phyloP scores from a whole-genome alignment of 2,888 invertebrate genomes.

The Urechis unicinctus region DNA sequence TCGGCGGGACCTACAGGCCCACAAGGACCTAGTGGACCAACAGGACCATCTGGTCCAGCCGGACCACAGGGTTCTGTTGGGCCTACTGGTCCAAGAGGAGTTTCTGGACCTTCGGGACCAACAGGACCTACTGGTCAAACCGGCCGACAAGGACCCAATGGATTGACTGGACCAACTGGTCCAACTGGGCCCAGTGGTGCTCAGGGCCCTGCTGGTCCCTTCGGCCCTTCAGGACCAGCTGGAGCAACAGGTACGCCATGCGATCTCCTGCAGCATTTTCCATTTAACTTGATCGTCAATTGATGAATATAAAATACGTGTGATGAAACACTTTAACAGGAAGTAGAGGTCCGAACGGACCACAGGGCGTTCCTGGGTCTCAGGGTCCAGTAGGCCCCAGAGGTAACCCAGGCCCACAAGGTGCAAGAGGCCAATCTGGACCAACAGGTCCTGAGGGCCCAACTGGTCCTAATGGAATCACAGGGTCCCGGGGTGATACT shows the following conservation, averaged over 20 bases:
- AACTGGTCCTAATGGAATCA: constrained; percentile 13
- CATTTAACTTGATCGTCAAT: too few relatives aligned
- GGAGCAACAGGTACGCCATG: constrained; percentile 3
- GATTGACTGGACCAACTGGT: constrained; percentile 11
- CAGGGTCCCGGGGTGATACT: constrained; percentile 14
- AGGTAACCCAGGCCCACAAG: constrained; percentile 27
- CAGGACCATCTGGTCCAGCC: constrained; percentile 4
- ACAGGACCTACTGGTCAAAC: constrained; percentile 5
- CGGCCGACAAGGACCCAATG: constrained; percentile 9
- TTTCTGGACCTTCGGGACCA: constrained; percentile 3
- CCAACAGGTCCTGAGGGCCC: constrained; percentile 8
- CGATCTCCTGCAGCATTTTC: too few relatives aligned
- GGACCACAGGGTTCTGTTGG: constrained; percentile 12
- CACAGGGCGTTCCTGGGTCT: constrained; percentile 11
- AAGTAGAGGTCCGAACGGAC: constrained; percentile 15
- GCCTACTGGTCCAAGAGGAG: constrained; percentile 5
- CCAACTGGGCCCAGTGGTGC: constrained; percentile 3
- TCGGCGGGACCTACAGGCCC: constrained; percentile 2
- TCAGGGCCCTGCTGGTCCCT: constrained; percentile 1
- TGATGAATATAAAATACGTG: too few relatives aligned
- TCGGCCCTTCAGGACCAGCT: constrained; percentile 8
- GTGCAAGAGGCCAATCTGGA: constrained; percentile 31
- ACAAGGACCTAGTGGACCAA: constrained; percentile 3
- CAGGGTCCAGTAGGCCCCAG: constrained; percentile 32
- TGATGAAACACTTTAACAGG: too few relatives aligned